These are phyloP conservation scores for Brachionus plicatilis DNA, from an alignment of 1,140 invertebrate genomes.

Conservation along the genomic window DNA sequence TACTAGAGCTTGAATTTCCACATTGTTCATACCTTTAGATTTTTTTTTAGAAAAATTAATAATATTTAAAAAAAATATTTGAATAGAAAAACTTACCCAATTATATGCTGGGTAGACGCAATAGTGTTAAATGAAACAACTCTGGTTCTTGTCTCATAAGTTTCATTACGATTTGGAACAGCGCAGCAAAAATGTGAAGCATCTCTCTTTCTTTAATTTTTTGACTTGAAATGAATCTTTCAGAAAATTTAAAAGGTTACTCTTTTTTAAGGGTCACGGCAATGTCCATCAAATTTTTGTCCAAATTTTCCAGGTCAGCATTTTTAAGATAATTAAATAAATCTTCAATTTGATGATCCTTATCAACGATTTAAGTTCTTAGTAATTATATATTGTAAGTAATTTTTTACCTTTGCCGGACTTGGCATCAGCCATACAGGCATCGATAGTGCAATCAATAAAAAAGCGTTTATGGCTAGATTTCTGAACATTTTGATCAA, in stretches of 20 bases:
- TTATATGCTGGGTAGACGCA: conserved; percentile 9
- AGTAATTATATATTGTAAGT: neutral
- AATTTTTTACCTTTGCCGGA: neutral
- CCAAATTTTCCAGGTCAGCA: neutral
- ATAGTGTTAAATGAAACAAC: conserved; percentile 22
- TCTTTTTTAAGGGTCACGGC: neutral
- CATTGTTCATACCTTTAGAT: neutral
- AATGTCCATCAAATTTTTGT: neutral
- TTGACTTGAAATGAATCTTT: neutral
- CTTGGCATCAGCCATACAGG: neutral
- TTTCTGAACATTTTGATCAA: neutral
- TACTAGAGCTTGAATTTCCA: conserved; percentile 36
- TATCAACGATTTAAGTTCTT: neutral
- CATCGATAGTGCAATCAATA: neutral
- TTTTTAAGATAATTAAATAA: conserved; percentile 22
- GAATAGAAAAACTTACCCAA: neutral
- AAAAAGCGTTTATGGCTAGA: neutral
- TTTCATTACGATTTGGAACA: conserved; percentile 22
- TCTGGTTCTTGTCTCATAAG: conserved; percentile 26
- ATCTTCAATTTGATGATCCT: conserved; percentile 17
- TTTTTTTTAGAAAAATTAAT: neutral
- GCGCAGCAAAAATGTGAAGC: conserved; percentile 15
- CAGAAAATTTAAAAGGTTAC: neutral
- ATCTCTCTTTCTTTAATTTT: neutral
- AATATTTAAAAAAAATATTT: neutral